Evolutionary conservation across 2,888 invertebrate genomes (phyloP), one percentile per base, ranked within the genome.

Genomic region (Dinocampus coccinellae): DNA sequence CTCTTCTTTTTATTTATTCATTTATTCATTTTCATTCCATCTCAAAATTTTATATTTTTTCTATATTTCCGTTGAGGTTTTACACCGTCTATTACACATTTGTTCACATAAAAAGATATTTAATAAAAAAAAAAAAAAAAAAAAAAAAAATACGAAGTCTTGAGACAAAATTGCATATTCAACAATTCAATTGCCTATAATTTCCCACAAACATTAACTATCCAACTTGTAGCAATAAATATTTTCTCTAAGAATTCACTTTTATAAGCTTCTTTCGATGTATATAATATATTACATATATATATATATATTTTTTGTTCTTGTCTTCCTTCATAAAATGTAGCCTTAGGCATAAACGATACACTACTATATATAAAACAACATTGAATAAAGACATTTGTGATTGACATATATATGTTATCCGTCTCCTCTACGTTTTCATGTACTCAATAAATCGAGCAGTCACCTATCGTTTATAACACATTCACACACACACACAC

Each of bases 91-190:
- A 47, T 47, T 47, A 47, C 4, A 47, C 47, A 47, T 47, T 47
- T 47, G 16, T 47, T 47, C 47, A 47, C 47, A 47, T 47, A 47
- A 47, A 47, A 47, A n/a, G n/a, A n/a, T n/a, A n/a, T n/a, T n/a
- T n/a, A n/a, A n/a, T n/a, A n/a, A n/a, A n/a, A n/a, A n/a, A n/a
- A n/a, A n/a, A n/a, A n/a, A n/a, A n/a, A n/a, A n/a, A n/a, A n/a
- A n/a, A n/a, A n/a, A n/a, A n/a, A n/a, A n/a, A n/a, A n/a, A n/a
- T n/a, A n/a, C n/a, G n/a, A n/a, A n/a, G n/a, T 47, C 47, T 16
- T 4, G 16, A 47, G 20, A 47, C 47, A 47, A 47, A 47, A 47
- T 47, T 47, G 47, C 47, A 47, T 47, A 47, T 47, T 47, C 47
- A 47, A 47, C 47, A n/a, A 47, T 47, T 16, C 47, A 47, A 47